These are phyloP conservation scores for Channa striata DNA, from an alignment of 2,797 vertebrate genomes.

Conservation along the genomic window DNA sequence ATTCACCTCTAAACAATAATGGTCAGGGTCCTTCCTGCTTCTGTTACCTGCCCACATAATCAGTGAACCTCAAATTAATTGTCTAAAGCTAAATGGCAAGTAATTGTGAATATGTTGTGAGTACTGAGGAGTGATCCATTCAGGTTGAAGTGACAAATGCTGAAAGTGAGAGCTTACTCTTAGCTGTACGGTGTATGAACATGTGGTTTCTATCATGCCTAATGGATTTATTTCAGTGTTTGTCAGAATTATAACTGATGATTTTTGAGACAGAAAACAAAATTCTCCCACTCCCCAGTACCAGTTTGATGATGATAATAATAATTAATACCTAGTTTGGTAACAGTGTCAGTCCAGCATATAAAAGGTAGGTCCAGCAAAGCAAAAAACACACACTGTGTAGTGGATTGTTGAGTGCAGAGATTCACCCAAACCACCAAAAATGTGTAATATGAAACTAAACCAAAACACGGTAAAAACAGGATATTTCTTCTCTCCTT, in stretches of 20 bases:
- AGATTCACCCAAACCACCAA: conserved; percentile 1
- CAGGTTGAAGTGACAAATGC: background rate
- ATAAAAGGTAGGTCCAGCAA: background rate
- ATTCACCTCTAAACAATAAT: conserved; percentile 77
- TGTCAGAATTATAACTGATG: background rate
- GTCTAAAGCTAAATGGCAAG: background rate
- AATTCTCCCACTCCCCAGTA: fast-evolving
- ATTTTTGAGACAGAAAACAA: background rate
- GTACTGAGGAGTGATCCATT: background rate
- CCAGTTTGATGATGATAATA: background rate
- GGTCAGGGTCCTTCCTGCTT: conserved; percentile 76
- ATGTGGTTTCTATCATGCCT: background rate
- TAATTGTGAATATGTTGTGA: background rate
- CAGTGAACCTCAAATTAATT: background rate
- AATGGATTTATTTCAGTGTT: background rate
- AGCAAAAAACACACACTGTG: background rate
- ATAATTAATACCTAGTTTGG: background rate
- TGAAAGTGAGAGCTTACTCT: no score
- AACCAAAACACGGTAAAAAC: conserved; percentile 22
- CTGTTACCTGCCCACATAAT: background rate
- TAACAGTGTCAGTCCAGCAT: background rate
- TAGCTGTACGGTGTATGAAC: background rate
- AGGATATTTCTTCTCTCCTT: background rate
- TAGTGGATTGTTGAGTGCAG: background rate
- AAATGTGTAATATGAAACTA: conserved; percentile 22